Evolutionary conservation across 2,888 invertebrate genomes (phyloP).

Genomic region (Yponomeuta sedellus): DNA sequence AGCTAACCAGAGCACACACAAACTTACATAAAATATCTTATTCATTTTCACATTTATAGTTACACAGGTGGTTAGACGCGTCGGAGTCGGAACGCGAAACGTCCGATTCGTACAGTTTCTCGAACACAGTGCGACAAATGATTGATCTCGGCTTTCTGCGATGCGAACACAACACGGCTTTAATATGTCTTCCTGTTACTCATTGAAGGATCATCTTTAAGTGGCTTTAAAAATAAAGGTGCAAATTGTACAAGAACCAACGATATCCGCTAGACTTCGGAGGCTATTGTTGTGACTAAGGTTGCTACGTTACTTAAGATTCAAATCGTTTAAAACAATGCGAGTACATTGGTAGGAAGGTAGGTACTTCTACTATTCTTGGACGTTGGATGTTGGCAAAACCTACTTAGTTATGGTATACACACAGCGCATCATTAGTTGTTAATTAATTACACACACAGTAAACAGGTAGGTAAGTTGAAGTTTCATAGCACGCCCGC

Average conservation of each 20-base stretch:
- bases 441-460: no score
- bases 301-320: not conserved
- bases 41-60: not conserved
- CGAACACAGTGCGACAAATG: not conserved
- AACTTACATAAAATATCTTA: not conserved
- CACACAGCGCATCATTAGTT: no score
- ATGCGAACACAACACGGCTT: not conserved
- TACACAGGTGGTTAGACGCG: not conserved
- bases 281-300: not conserved
- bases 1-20: conserved; percentile 35
- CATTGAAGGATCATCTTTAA: not conserved
- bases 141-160: not conserved
- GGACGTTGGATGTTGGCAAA: no score
- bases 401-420: no score
- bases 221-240: no score
- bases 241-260: no score
- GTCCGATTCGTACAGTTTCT: not conserved
- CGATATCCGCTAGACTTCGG: not conserved
- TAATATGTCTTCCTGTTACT: not conserved
- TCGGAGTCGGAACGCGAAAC: not conserved
- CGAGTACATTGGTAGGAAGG: no score
- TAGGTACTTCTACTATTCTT: no score
- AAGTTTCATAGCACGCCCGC: no score
- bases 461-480: no score
- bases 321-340: not conserved